Evolutionary conservation across 2,888 invertebrate genomes (phyloP), one percentile per base, ranked within the genome.

Genomic region (Folsomia candida): DNA sequence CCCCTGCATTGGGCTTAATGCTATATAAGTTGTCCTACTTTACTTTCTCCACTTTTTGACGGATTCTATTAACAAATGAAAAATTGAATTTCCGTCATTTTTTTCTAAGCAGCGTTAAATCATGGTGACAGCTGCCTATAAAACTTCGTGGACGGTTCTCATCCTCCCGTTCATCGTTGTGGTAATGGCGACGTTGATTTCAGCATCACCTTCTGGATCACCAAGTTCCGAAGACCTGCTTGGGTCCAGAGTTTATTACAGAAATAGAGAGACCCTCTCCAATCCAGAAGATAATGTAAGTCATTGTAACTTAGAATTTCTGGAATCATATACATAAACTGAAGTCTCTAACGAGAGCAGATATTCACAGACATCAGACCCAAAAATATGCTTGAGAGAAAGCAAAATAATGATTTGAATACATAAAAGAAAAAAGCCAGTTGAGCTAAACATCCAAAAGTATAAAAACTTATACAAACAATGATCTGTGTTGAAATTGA

Each of bases 161-260:
- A 51, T 51, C 29, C 29, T 64, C 69, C 69, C 63, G 63, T 71
- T 67, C 60, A 71, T 54, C 59, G 66, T 60, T n/a, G 25, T 11
- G 54, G 62, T 47, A n/a, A 62, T 51, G 71, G 69, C 71, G 68
- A 69, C 74, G 66, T 60, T 67, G 64, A 67, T 51, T 69, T 71
- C 63, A 67, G 74, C 74, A 67, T 71, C 74, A 24, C 74, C 74
- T 47, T 71, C 74, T 69, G 73, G 70, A 63, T 71, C 26, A 65
- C 70, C 70, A 29, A 73, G 70, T 68, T 22, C n/a, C 20, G 74
- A 74, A 67, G 74, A 74, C 69, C 64, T 57, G 1, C 66, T 62
- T 47, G 59, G 63, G 58, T 22, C 58, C 59, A 64, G 69, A 64
- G 67, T 61, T 60, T 63, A 58, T 62, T 74, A 61, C 29, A 71